Base-by-base conservation (phyloP, 2,113 vertebrate genomes). In the Cyprinodon tularosa region DNA sequence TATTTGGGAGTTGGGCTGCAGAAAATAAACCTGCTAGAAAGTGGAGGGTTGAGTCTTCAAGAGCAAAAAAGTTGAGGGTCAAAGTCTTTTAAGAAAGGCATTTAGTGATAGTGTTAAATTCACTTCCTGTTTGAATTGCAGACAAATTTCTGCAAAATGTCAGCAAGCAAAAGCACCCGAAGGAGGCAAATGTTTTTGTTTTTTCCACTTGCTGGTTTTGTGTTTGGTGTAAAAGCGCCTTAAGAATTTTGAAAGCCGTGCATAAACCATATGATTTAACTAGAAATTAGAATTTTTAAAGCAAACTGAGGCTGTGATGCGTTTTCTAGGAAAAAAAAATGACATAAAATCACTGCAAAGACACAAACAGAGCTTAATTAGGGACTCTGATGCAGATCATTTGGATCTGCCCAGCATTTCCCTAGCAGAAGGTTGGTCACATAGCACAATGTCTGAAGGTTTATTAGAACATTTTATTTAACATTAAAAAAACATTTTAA, bases 21-120 rank as follows among this genome's bases (percentile, higher is more conserved):
- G 40, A 36, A 36, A 61, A 65, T 59, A 76, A 4, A 17, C 47
- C 60, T 63, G 40, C 53, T 29, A 38, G 47, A 68, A 3, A 15
- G 68, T 37, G 60, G 9, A 5, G 50, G 20, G 53, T 62, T 72
- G 72, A 83, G 73, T 78, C 76, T 85, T 61, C 63, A 75, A 53
- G 42, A 22, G 68, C 50, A 59, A 72, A 29, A 65, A 68, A 80
- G 69, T 77, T 38, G 74, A 45, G 42, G 5, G 29, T 29, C 29
- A 29, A 29, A 29, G 29, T 29, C 29, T 29, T 29, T 29, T 29
- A 29, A 29, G 29, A 29, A 29, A 29, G 29, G 29, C 29, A 29
- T 29, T 29, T 29, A 29, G 29, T 29, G 29, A 29, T 29, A 29
- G 29, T 29, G 1, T 29, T 29, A 29, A 1, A 29, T 29, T 29